Evolutionary conservation across 2,113 vertebrate genomes (phyloP).

Genomic region (Colaptes auratus): DNA sequence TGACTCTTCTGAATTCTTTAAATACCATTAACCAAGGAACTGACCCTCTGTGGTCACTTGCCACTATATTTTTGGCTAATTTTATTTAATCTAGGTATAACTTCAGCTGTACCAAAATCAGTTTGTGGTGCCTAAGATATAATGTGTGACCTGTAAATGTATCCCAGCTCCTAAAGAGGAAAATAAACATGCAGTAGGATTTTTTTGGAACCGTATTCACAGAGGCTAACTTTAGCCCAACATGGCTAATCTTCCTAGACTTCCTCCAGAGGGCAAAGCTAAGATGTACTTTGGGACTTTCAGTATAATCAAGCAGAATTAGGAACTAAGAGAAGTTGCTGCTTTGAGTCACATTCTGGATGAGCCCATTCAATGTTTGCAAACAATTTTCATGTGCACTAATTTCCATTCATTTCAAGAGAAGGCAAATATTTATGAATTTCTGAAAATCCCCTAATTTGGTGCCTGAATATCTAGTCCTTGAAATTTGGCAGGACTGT

Average conservation of each 20-base stretch:
- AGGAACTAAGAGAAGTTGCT: background rate
- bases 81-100: background rate
- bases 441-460: background rate
- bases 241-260: background rate
- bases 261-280: background rate
- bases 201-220: background rate
- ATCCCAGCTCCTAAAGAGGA: background rate
- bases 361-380: background rate
- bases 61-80: background rate
- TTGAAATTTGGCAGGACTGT: background rate
- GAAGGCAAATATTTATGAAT: background rate
- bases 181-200: background rate
- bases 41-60: background rate
- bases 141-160: background rate
- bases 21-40: background rate
- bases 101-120: background rate
- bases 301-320: background rate
- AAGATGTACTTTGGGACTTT: background rate
- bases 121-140: background rate
- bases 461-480: background rate
- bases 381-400: background rate
- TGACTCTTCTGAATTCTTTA: background rate
- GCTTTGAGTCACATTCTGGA: background rate
- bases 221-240: background rate
- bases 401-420: background rate